These are phyloP conservation scores for Bryconaethiops microstoma DNA, from an alignment of 2,797 vertebrate genomes.

Conservation along the genomic window DNA sequence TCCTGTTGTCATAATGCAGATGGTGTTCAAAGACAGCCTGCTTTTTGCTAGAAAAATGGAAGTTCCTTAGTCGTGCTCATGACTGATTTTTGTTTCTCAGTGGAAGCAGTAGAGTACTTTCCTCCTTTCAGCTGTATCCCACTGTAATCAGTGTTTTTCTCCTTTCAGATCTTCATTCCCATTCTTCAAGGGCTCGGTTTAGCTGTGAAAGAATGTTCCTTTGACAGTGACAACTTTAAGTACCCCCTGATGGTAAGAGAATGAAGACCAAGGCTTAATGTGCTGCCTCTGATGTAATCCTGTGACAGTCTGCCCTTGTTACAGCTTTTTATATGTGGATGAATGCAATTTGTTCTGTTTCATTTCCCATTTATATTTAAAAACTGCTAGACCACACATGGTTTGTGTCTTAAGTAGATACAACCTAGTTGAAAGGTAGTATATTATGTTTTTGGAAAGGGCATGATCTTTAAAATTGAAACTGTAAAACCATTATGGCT, in stretches of 20 bases:
- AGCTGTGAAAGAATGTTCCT: slow-evolving; percentile 97
- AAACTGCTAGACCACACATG: neutral
- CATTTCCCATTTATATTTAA: slow-evolving; percentile 1
- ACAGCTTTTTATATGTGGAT: neutral
- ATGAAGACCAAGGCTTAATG: neutral
- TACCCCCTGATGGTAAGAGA: slow-evolving; percentile 95
- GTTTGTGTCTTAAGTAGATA: slow-evolving; percentile 14
- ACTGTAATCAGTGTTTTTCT: slow-evolving; percentile 39
- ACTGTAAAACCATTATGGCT: neutral
- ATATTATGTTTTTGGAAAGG: neutral
- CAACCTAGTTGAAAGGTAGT: neutral
- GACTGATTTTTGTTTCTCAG: neutral
- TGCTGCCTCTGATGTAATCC: neutral
- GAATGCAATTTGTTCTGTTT: slow-evolving; percentile 6
- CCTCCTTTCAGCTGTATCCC: neutral
- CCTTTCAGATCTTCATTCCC: slow-evolving; percentile 92
- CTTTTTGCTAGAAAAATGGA: neutral
- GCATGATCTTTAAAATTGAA: neutral
- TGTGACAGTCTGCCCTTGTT: neutral
- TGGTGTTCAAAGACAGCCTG: neutral
- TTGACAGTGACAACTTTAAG: slow-evolving; percentile 98
- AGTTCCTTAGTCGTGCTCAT: neutral
- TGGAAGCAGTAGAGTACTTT: neutral
- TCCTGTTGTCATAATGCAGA: neutral
- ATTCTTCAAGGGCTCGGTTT: slow-evolving; percentile 92